phyloP scores from a whole-genome alignment of 2,888 invertebrate genomes.

The Thymelicus sylvestris region DNA sequence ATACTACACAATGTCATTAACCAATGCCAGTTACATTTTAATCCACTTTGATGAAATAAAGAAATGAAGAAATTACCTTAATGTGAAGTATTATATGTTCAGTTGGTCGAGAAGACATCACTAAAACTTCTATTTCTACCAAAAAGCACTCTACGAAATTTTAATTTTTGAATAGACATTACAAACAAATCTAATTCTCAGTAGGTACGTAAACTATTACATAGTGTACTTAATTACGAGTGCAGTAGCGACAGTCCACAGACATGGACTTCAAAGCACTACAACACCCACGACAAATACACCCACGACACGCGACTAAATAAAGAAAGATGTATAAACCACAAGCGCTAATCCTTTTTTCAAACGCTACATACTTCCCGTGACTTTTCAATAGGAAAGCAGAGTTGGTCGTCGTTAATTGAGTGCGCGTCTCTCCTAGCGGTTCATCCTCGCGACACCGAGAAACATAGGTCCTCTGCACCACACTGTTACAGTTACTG shows the following conservation, averaged over 20 bases:
- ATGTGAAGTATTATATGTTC: no score
- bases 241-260: no score
- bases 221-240: no score
- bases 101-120: no score
- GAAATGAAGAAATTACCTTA: neutral
- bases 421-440: slow-evolving; percentile 58
- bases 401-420: slow-evolving; percentile 65
- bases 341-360: slow-evolving; percentile 26
- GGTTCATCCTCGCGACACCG: slow-evolving; percentile 52
- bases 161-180: no score
- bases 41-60: neutral
- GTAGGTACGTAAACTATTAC: no score
- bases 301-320: neutral
- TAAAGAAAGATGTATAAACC: neutral
- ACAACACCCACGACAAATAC: neutral
- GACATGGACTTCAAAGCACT: no score
- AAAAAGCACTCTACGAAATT: no score
- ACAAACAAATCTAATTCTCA: no score
- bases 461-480: slow-evolving; percentile 63
- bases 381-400: slow-evolving; percentile 59
- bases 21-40: neutral
- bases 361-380: slow-evolving; percentile 43
- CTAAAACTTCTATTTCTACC: no score
- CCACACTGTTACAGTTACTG: slow-evolving; percentile 55
- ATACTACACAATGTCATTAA: slow-evolving; percentile 7